These are phyloP conservation scores for Oryzias curvinotus DNA, from an alignment of 2,113 vertebrate genomes.

Conservation along the genomic window DNA sequence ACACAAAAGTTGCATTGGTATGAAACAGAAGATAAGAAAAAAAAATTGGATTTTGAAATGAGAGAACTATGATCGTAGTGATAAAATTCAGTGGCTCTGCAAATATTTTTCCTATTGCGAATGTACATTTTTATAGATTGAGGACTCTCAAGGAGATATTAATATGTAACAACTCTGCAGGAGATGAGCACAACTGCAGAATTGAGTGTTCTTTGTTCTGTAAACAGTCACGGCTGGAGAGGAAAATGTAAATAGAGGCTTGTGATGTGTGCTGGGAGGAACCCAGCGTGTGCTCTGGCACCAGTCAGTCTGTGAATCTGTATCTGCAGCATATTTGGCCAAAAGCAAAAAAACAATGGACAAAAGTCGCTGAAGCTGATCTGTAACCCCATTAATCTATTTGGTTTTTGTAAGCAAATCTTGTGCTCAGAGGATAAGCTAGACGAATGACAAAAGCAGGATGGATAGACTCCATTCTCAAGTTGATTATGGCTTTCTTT, in stretches of 20 bases:
- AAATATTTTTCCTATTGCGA: conserved; percentile 1
- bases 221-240: conserved; percentile 34
- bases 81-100: background rate
- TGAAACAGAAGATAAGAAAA: background rate
- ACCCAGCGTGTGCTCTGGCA: conserved; percentile 49
- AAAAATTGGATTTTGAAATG: background rate
- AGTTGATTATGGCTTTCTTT: background rate
- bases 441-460: conserved; percentile 16
- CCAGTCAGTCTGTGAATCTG: conserved; percentile 50
- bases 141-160: conserved; percentile 23
- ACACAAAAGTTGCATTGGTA: background rate
- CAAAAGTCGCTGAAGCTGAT: conserved; percentile 52
- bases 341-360: conserved; percentile 45
- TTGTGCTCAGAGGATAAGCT: conserved; percentile 37
- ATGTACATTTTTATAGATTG: background rate
- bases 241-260: conserved; percentile 58
- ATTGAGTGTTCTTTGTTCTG: conserved; percentile 18
- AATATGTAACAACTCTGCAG: conserved; percentile 23
- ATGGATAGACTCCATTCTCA: conserved; percentile 8
- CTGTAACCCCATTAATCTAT: conserved; percentile 48
- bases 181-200: conserved; percentile 9
- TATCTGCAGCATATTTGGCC: conserved; percentile 43
- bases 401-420: conserved; percentile 47
- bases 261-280: conserved; percentile 52
- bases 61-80: background rate